Evolutionary conservation across 2,113 vertebrate genomes (phyloP).

Genomic region (Rousettus leschenaultii): DNA sequence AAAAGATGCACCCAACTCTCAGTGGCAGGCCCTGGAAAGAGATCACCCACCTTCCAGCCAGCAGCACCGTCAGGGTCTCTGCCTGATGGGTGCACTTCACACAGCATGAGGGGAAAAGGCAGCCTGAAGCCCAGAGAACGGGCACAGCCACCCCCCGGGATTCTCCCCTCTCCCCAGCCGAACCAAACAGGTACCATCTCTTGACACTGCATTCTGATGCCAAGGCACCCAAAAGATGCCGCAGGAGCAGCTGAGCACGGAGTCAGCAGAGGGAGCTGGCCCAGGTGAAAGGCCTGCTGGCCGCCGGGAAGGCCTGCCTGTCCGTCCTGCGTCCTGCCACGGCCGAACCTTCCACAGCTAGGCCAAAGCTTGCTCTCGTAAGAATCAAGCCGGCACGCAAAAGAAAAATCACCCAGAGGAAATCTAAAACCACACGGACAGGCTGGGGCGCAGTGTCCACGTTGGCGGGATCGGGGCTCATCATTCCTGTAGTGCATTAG

Average conservation of each 20-base stretch:
- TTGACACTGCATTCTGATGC: neutral
- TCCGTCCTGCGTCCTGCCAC: neutral
- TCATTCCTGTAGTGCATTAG: constrained; percentile 40
- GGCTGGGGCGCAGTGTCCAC: constrained; percentile 37
- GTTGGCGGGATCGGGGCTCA: neutral
- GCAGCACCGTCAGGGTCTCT: neutral
- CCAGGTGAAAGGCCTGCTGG: neutral
- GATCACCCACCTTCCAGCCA: neutral
- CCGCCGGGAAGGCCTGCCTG: neutral
- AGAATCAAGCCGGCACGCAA: neutral
- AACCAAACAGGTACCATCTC: neutral
- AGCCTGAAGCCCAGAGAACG: neutral
- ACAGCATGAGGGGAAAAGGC: neutral
- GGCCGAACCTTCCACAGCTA: neutral
- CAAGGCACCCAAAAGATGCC: neutral
- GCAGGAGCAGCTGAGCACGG: neutral
- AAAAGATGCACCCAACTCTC: neutral
- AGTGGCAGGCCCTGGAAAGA: neutral
- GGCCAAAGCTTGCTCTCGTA: neutral
- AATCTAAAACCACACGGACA: neutral
- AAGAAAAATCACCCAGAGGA: constrained; percentile 69
- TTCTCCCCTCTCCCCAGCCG: neutral
- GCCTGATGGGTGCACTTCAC: neutral
- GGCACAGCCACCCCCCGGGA: neutral
- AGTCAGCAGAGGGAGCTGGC: neutral